phyloP scores from a whole-genome alignment of 2,113 vertebrate genomes.

The Pygoscelis adeliae region DNA sequence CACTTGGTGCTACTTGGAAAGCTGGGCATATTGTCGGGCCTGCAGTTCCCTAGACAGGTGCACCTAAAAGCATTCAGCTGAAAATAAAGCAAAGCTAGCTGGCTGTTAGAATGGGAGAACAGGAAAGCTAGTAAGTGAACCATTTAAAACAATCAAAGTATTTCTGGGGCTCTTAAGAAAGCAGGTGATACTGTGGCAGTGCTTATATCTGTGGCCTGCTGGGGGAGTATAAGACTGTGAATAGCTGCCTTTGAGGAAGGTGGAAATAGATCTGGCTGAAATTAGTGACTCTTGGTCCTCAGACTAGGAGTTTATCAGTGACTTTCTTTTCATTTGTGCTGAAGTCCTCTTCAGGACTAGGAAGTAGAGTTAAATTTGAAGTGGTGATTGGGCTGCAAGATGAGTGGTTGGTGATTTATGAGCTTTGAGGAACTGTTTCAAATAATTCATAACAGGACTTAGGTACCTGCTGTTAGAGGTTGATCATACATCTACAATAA shows the following conservation, averaged over 20 bases:
- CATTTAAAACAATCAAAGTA: neutral
- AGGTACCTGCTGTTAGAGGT: neutral
- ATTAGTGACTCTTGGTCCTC: neutral
- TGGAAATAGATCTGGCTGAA: neutral
- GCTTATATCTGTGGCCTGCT: neutral
- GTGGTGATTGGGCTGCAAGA: neutral
- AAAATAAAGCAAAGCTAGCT: neutral
- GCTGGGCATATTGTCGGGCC: rapidly evolving
- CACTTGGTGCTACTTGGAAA: rapidly evolving
- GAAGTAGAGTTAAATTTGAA: neutral
- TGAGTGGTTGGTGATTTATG: neutral
- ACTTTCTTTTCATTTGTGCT: neutral
- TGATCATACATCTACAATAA: neutral
- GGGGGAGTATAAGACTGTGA: neutral
- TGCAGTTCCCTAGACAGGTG: neutral
- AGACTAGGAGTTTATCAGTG: neutral
- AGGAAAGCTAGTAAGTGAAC: neutral
- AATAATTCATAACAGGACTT: neutral
- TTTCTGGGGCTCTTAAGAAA: neutral
- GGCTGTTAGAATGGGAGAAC: neutral
- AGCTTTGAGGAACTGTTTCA: neutral
- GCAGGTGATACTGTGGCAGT: neutral
- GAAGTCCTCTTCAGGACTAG: neutral
- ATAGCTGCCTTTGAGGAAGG: neutral
- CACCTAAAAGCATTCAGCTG: neutral